phyloP scores from a whole-genome alignment of 2,888 invertebrate species.

The Perdita meconis region DNA sequence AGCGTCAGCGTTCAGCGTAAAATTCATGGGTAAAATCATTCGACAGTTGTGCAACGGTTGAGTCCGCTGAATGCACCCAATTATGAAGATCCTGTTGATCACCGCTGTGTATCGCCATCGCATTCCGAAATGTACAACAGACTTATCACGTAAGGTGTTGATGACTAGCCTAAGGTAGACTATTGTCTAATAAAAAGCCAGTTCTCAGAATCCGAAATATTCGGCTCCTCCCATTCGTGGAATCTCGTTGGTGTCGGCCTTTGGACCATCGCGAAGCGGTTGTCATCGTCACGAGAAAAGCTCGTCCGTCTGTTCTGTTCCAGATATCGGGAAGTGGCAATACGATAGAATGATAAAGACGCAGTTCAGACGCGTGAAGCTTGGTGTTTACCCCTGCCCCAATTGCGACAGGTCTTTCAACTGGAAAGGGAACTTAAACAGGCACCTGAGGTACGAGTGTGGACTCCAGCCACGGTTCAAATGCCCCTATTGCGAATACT shows the following conservation, averaged over 20 bases:
- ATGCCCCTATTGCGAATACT: conserved; percentile 76
- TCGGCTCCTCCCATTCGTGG: too few relatives aligned
- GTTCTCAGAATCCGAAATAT: background rate
- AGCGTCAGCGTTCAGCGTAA: too few relatives aligned
- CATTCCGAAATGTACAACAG: background rate
- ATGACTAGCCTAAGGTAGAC: background rate
- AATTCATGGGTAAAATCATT: too few relatives aligned
- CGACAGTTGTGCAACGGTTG: too few relatives aligned
- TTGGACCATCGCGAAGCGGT: background rate
- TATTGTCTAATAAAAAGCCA: background rate
- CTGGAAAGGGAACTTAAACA: conserved; percentile 69
- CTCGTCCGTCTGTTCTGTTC: conserved; percentile 46
- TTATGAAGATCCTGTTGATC: too few relatives aligned
- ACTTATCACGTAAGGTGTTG: background rate
- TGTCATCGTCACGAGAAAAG: conserved; percentile 37
- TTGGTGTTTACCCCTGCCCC: conserved; percentile 58
- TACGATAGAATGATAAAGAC: background rate
- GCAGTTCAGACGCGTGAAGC: conserved; percentile 10
- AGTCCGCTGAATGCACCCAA: too few relatives aligned
- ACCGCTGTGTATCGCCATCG: background rate
- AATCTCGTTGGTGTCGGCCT: too few relatives aligned
- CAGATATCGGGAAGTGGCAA: conserved; percentile 26
- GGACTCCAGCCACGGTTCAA: conserved; percentile 76
- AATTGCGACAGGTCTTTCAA: conserved; percentile 74
- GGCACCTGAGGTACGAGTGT: conserved; percentile 80